Percentiles rank a stretch among this genome's conserved stretches.
These are phyloP conservation scores for Malacoraja senta DNA, from an alignment of 2,797 vertebrate species.

Conservation along the genomic window DNA sequence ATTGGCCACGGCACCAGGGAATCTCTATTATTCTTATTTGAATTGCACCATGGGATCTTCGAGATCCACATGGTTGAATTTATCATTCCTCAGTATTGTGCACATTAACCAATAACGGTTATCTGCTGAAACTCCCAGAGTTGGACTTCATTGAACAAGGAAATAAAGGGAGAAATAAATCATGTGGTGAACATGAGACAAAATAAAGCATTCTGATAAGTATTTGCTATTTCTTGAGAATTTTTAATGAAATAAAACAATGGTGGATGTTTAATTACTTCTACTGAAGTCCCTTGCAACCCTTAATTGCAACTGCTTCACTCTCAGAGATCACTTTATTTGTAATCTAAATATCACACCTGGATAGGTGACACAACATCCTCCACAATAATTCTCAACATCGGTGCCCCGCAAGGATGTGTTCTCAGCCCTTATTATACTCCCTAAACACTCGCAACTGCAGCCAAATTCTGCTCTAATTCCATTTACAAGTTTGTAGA, in stretches of 20 bases:
- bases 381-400: no score
- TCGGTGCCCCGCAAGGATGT: no score
- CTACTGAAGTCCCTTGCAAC: not conserved
- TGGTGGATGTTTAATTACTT: not conserved
- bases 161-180: not conserved
- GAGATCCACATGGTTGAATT: not conserved
- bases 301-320: no score
- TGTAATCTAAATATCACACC: no score
- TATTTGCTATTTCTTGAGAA: not conserved
- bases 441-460: no score
- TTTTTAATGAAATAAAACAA: not conserved
- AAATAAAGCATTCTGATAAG: not conserved
- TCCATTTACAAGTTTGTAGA: no score
- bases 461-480: no score
- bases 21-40: not conserved
- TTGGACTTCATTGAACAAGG: not conserved
- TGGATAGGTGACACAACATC: no score
- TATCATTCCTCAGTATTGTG: not conserved
- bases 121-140: not conserved
- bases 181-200: not conserved
- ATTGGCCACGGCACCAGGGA: not conserved
- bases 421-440: no score
- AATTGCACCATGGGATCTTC: not conserved
- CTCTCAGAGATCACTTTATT: no score
- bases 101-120: not conserved